A percentile compares a stretch with the other conserved stretches of the same genome.
Evolutionary conservation across 2,797 vertebrate species (phyloP).

Genomic region (Leptoclinus maculatus): DNA sequence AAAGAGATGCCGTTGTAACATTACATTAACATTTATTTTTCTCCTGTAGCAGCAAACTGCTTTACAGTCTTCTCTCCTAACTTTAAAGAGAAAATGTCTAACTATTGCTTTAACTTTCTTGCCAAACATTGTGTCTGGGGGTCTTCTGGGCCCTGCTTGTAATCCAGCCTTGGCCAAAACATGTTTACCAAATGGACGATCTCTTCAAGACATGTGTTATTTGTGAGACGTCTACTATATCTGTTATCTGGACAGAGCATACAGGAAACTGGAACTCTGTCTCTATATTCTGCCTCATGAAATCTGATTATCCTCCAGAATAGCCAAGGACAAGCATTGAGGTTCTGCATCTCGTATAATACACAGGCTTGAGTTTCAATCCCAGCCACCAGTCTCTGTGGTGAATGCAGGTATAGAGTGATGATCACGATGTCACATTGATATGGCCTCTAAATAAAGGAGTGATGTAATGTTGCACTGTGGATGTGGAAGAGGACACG

Average conservation of each 20-base stretch:
- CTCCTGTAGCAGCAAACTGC: too few species aligned
- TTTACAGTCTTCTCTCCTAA: background rate
- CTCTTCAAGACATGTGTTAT: background rate
- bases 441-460: conserved; percentile 74
- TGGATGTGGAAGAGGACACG: conserved; percentile 53
- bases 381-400: conserved; percentile 44
- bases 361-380: conserved; percentile 66
- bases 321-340: conserved; percentile 54
- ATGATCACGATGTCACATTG: conserved; percentile 75
- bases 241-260: conserved; percentile 25
- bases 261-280: conserved; percentile 56
- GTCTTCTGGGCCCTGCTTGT: background rate
- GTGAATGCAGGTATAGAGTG: conserved; percentile 72
- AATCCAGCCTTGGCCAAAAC: conserved; percentile 11
- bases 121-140: background rate
- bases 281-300: conserved; percentile 48
- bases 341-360: conserved; percentile 65
- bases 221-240: conserved; percentile 30
- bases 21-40: too few species aligned
- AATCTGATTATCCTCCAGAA: conserved; percentile 67
- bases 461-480: conserved; percentile 75
- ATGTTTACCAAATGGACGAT: background rate
- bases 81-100: background rate
- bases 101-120: background rate
- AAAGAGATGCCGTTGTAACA: too few species aligned